These are phyloP conservation scores for Donacobius atricapilla DNA, from an alignment of 2,113 vertebrate species.

Conservation along the genomic window DNA sequence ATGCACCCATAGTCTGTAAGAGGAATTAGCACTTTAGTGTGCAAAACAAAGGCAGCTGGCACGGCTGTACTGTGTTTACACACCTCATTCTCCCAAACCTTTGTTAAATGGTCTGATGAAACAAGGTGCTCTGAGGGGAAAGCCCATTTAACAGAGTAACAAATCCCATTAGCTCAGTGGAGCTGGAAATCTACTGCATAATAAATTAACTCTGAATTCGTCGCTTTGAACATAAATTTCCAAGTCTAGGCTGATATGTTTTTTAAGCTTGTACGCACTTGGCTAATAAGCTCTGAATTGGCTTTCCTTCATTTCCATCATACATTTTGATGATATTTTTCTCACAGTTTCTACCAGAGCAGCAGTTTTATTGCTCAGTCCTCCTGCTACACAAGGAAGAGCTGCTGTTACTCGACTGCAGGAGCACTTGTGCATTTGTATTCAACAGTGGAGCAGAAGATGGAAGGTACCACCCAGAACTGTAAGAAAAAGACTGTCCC, in stretches of 20 bases:
- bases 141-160: constrained; percentile 38
- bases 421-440: neutral
- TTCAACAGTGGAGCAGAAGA: neutral
- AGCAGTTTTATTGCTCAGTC: neutral
- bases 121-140: constrained; percentile 22
- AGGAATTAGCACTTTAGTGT: neutral
- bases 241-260: neutral
- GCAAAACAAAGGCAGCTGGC: constrained; percentile 14
- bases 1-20: neutral
- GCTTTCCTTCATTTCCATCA: neutral
- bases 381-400: neutral
- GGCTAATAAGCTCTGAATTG: neutral
- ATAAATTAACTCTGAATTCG: neutral
- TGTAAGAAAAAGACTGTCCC: neutral
- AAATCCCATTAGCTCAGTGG: constrained; percentile 31
- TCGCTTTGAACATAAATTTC: constrained; percentile 14
- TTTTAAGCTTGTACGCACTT: neutral
- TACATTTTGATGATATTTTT: neutral
- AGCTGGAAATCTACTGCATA: constrained; percentile 34
- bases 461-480: neutral
- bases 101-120: constrained; percentile 22
- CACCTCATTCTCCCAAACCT: neutral
- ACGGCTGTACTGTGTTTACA: neutral
- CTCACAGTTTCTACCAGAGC: neutral
- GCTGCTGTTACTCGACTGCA: neutral